These are phyloP conservation scores for Zaprionus vittiger DNA, from an alignment of 1,140 invertebrate genomes.

Conservation along the genomic window DNA sequence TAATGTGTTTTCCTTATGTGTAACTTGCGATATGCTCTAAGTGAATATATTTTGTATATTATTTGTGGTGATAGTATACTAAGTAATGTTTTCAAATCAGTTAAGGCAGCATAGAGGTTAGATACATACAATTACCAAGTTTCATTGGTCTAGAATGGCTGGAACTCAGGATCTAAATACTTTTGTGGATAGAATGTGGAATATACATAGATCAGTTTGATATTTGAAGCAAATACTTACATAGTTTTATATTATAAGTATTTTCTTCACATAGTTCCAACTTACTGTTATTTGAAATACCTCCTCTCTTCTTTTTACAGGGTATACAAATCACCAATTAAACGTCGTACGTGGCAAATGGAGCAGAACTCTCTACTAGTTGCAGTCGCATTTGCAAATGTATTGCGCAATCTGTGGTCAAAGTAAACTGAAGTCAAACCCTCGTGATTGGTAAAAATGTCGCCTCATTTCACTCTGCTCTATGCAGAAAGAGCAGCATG, in stretches of 20 bases:
- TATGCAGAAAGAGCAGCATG: conserved; percentile 20
- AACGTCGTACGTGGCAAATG: conserved; percentile 38
- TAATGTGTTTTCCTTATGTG: background rate
- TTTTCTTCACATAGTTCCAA: too few relatives aligned
- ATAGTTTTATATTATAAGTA: background rate
- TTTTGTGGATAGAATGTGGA: too few relatives aligned
- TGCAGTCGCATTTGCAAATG: conserved; percentile 17
- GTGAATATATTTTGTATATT: background rate
- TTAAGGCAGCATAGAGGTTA: background rate
- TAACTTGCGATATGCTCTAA: background rate
- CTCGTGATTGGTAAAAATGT: conserved; percentile 24
- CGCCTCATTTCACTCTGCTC: conserved; percentile 28
- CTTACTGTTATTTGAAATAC: background rate
- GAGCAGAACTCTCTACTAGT: conserved; percentile 14
- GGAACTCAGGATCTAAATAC: background rate
- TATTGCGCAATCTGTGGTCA: conserved; percentile 30
- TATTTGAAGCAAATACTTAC: too few relatives aligned
- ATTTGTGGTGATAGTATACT: background rate
- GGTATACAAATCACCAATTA: conserved; percentile 37
- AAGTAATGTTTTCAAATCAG: background rate
- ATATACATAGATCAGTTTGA: too few relatives aligned
- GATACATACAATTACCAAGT: background rate
- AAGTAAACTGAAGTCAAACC: conserved; percentile 16
- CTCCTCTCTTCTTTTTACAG: background rate
- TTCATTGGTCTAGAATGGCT: background rate